Percentiles rank a stretch among this genome's conserved stretches.
Conservation (phyloP, 2,797 vertebrate genomes). For the Pteropus rufus region DNA sequence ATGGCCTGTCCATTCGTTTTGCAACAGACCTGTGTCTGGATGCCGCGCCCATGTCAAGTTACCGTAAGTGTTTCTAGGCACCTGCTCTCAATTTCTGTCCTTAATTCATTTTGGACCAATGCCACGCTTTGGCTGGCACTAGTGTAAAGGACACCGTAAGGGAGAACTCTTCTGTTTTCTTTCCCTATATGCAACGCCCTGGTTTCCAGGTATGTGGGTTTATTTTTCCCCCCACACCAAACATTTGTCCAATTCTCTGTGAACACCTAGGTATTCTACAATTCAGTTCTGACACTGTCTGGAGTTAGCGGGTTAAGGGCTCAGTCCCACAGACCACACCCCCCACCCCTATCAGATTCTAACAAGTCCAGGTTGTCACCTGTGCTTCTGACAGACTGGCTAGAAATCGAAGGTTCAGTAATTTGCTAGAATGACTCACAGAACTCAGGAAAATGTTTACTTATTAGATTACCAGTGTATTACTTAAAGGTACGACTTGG, state of each 20-base stretch:
- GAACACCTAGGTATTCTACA: not conserved
- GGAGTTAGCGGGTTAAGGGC: not conserved
- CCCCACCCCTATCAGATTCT: not conserved
- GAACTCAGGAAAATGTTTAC: not conserved
- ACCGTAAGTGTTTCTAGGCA: not conserved
- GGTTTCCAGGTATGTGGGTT: not conserved
- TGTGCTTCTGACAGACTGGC: not conserved
- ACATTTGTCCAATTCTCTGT: not conserved
- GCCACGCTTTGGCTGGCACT: not conserved
- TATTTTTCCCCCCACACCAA: no score
- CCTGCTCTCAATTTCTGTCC: not conserved
- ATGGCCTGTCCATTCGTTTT: not conserved
- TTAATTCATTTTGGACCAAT: not conserved
- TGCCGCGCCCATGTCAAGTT: not conserved
- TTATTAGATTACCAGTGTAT: not conserved
- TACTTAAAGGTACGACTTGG: not conserved
- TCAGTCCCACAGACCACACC: not conserved
- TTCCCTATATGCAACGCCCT: not conserved
- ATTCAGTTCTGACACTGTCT: not conserved
- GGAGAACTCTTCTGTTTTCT: not conserved
- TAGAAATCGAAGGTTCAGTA: not conserved
- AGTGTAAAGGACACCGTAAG: not conserved
- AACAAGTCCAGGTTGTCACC: not conserved
- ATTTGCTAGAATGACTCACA: not conserved
- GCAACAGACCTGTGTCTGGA: not conserved